These are phyloP conservation scores for Trialeurodes vaporariorum DNA, from an alignment of 1,140 invertebrate genomes.

Conservation along the genomic window DNA sequence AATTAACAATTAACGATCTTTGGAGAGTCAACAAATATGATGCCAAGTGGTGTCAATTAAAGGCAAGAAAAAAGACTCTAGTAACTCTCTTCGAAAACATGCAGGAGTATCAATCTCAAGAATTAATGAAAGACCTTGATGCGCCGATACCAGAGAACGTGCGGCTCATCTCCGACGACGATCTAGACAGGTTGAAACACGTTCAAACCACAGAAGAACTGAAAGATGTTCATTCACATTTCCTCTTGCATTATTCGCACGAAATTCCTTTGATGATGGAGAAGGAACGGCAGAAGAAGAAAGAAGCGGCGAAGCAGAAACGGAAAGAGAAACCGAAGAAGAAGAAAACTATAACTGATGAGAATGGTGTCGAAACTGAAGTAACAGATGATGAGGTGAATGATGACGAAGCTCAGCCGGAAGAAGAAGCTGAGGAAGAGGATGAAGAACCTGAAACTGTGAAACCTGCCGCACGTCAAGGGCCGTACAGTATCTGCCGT, in stretches of 20 bases:
- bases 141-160: slow-evolving; percentile 71
- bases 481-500: slow-evolving; percentile 74
- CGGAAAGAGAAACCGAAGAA: slow-evolving; percentile 43
- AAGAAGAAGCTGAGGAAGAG: slow-evolving; percentile 39
- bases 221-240: slow-evolving; percentile 85
- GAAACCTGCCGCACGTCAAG: slow-evolving; percentile 76
- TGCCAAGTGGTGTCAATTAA: slow-evolving; percentile 92
- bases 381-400: slow-evolving; percentile 49
- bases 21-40: slow-evolving; percentile 97
- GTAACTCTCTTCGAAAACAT: slow-evolving; percentile 79
- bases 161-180: slow-evolving; percentile 70
- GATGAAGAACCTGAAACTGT: slow-evolving; percentile 45
- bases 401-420: slow-evolving; percentile 38
- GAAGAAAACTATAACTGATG: slow-evolving; percentile 26
- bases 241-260: slow-evolving; percentile 80
- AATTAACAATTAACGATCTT: slow-evolving; percentile 87
- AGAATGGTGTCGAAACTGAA: slow-evolving; percentile 29
- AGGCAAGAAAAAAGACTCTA: slow-evolving; percentile 74
- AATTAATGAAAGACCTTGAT: slow-evolving; percentile 70
- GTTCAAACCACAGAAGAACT: slow-evolving; percentile 84
- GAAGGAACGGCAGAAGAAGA: slow-evolving; percentile 42
- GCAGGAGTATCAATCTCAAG: slow-evolving; percentile 79
- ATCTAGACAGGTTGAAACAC: slow-evolving; percentile 64
- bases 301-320: slow-evolving; percentile 37
- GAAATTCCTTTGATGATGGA: slow-evolving; percentile 39